Conservation (phyloP, 2,888 invertebrate genomes). For the Acanthosepion pharaonis region DNA sequence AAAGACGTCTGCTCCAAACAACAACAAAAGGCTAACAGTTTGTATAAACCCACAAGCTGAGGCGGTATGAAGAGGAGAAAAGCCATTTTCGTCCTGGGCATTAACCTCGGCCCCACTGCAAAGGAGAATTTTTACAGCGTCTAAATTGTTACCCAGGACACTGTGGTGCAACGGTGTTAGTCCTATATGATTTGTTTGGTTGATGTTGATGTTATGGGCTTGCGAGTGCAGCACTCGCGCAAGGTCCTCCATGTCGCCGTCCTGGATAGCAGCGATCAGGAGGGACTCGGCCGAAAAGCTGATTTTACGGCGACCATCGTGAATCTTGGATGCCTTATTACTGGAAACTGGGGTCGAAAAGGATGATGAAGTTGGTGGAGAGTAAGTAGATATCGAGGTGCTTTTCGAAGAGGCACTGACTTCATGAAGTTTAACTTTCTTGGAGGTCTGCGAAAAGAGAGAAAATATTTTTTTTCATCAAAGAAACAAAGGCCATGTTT, state of each 20-base stretch:
- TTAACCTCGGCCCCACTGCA: constrained; percentile 64
- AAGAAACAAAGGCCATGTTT: no score
- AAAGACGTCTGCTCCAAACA: constrained; percentile 68
- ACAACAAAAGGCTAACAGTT: constrained; percentile 64
- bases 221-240: constrained; percentile 58
- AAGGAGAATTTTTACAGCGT: constrained; percentile 67
- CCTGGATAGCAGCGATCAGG: constrained; percentile 68
- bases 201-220: constrained; percentile 60
- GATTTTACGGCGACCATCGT: constrained; percentile 57
- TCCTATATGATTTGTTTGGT: constrained; percentile 66
- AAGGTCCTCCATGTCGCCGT: constrained; percentile 66
- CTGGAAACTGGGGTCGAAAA: not conserved
- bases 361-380: not conserved
- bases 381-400: not conserved
- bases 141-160: constrained; percentile 68
- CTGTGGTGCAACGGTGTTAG: constrained; percentile 69
- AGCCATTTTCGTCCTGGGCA: constrained; percentile 67
- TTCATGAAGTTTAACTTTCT: not conserved
- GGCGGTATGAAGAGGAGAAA: constrained; percentile 68
- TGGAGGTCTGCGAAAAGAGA: not conserved
- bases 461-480: not conserved
- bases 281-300: constrained; percentile 69
- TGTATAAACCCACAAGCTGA: constrained; percentile 67
- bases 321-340: not conserved
- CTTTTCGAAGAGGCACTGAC: not conserved